Evolutionary conservation across 1,140 invertebrate genomes (phyloP), one percentile per base, ranked within the genome.

Genomic region (Pogonus chalceus): DNA sequence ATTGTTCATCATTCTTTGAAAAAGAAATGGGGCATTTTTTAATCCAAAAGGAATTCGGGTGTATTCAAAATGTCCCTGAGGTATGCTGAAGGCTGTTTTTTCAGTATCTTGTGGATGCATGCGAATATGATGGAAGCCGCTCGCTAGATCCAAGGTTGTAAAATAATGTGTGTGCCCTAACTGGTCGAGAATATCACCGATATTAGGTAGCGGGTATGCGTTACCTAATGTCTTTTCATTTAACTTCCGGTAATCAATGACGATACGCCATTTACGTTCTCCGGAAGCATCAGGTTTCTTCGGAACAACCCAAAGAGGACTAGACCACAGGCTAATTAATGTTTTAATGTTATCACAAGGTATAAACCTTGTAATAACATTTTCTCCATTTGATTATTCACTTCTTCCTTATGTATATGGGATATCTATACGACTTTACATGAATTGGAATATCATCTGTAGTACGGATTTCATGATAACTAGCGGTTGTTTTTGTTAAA

Each of bases 71-170:
- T 66, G 65, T 1, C 64, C 66, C 16, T 56, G 22, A 20, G 62
- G 37, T 1, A 55, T 60, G 10, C 20, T 47, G 35, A 73, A 72
- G 1, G 65, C 68, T 12, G 71, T 73, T 55, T 74, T 75, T 0
- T 59, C 35, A n/a, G 20, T 55, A 53, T 31, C 26, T 7, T 4
- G 14, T 4, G 58, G 39, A 2, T 65, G 61, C 16, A 78, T 58
- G 51, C 51, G 26, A 18, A 79, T 66, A 61, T 81, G 75, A 64
- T 72, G 73, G 58, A 72, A 80, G 0, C 77, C 76, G 18, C 62
- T 66, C 0, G 65, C 60, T 12, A 78, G 56, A 62, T 80, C 75
- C 2, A 79, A 55, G 4, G 70, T 68, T 12, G 70, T 68, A 59
- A 79, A 79, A 56, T 69, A 75, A 22, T 65, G 65, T 20, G 65